phyloP scores from a whole-genome alignment of 2,888 invertebrate genomes.

The Cetonia aurata region DNA sequence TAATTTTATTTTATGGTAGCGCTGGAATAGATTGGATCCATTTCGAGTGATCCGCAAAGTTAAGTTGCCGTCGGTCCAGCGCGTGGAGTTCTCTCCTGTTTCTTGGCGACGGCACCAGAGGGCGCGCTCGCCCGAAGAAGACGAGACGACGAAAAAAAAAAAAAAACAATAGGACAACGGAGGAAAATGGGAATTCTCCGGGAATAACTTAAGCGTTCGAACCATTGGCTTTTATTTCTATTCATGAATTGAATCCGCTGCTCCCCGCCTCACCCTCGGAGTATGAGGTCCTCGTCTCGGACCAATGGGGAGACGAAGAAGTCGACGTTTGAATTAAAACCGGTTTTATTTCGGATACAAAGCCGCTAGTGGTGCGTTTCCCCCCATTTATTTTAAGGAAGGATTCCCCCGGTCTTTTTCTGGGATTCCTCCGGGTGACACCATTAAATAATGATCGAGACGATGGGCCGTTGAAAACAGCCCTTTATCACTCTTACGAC shows the following conservation, averaged over 20 bases:
- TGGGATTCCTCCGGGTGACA: no score
- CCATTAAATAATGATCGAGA: no score
- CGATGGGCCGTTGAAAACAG: no score
- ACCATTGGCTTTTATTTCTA: constrained; percentile 65
- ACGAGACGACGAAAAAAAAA: no score
- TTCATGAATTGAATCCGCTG: constrained; percentile 62
- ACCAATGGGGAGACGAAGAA: no score
- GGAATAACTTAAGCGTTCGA: constrained; percentile 59
- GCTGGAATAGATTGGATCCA: constrained; percentile 63
- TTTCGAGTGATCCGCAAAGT: constrained; percentile 62
- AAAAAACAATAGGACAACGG: constrained; percentile 41
- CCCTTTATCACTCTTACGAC: no score
- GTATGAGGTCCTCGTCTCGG: not conserved
- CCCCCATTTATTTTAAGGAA: no score
- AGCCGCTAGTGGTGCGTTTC: not conserved
- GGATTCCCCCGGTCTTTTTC: not conserved
- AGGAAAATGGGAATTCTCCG: constrained; percentile 13
- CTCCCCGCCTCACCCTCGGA: not conserved
- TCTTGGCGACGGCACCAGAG: constrained; percentile 51
- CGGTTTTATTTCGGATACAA: constrained; percentile 35
- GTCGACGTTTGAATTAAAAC: constrained; percentile 16
- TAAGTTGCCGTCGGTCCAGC: constrained; percentile 51
- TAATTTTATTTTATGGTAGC: constrained; percentile 63
- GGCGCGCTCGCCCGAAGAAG: no score
- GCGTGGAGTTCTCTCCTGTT: constrained; percentile 50